Base-by-base conservation (phyloP, 2,888 invertebrate species). In the Leptinotarsa peninsularis region DNA sequence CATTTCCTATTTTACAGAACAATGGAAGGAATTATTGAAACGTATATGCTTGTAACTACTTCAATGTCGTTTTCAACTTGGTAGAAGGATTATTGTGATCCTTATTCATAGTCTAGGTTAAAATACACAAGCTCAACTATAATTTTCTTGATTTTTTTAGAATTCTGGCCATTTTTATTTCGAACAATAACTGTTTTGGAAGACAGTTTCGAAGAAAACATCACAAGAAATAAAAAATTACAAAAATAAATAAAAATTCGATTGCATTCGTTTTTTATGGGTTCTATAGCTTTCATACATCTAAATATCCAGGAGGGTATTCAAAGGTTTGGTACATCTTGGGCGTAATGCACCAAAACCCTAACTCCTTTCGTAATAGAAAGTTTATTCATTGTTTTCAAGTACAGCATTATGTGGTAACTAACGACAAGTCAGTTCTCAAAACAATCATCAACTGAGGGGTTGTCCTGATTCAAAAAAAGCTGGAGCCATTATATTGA, bases 191-290 rank as follows among this genome's bases (percentile, higher is more conserved):
- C 58, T 58, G 23, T 58, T 43, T 58, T 58, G 58, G 58, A 58
- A 58, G 58, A 58, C 58, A 21, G 21, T 58, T 18, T 58, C 23
- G 18, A 23, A 58, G 23, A 23, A 4, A 15, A 58, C 58, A 58
- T 58, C 58, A 58, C 58, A 58, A 58, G 21, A 23, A 23, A 58
- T 5, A 58, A 58, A 58, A 58, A 58, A 58, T 14, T 58, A 10
- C 5, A 58, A 58, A 58, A 58, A 21, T 58, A 58, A 58, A 58
- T 58, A 52, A 52, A 43, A 52, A 52, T 52, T 52, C 52, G n/a
- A 52, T 52, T 15, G 52, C 4, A 52, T n/a, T 52, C 52, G 52
- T 58, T 58, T 58, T 58, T 58, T 15, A 23, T 14, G 18, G 23
- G 58, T 23, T 58, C 21, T 23, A 14, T 23, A 58, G 23, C 58